phyloP scores from a whole-genome alignment of 1,140 invertebrate genomes.

The Lucilia sericata region DNA sequence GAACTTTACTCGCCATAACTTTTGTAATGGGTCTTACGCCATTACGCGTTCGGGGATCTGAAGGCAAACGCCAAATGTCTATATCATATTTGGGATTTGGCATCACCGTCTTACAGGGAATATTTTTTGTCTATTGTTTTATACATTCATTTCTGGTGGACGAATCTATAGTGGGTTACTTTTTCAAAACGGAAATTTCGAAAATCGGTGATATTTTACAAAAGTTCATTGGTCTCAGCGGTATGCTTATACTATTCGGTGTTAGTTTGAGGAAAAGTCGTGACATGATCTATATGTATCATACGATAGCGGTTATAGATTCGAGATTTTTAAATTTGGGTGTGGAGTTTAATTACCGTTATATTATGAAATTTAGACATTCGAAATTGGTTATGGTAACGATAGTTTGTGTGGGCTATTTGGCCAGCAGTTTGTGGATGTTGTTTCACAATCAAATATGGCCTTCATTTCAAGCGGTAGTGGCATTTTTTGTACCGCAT shows the following conservation, averaged over 20 bases:
- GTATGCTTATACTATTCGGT: conserved; percentile 60
- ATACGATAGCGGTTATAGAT: conserved; percentile 57
- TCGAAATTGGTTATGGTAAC: conserved; percentile 54
- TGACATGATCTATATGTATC: conserved; percentile 53
- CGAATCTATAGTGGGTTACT: conserved; percentile 63
- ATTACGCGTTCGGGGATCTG: conserved; percentile 51
- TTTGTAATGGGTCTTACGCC: conserved; percentile 63
- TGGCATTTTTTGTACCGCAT: conserved; percentile 63
- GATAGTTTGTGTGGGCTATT: conserved; percentile 53
- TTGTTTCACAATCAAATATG: conserved; percentile 57
- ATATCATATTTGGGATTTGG: conserved; percentile 59
- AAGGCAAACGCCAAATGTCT: conserved; percentile 48
- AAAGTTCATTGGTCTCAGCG: conserved; percentile 60
- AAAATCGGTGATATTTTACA: conserved; percentile 62
- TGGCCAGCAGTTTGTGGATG: conserved; percentile 57
- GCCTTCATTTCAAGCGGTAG: conserved; percentile 58
- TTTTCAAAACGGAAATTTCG: conserved; percentile 63
- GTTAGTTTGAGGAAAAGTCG: conserved; percentile 48
- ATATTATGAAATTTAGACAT: conserved; percentile 57
- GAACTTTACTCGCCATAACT: conserved; percentile 57
- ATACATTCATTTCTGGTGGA: conserved; percentile 57
- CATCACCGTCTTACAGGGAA: conserved; percentile 58
- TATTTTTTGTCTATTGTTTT: conserved; percentile 63
- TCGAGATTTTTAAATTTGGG: conserved; percentile 54
- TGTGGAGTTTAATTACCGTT: conserved; percentile 56